Base-by-base conservation (phyloP, 2,888 invertebrate genomes). In the Aphelenchoides bicaudatus region DNA sequence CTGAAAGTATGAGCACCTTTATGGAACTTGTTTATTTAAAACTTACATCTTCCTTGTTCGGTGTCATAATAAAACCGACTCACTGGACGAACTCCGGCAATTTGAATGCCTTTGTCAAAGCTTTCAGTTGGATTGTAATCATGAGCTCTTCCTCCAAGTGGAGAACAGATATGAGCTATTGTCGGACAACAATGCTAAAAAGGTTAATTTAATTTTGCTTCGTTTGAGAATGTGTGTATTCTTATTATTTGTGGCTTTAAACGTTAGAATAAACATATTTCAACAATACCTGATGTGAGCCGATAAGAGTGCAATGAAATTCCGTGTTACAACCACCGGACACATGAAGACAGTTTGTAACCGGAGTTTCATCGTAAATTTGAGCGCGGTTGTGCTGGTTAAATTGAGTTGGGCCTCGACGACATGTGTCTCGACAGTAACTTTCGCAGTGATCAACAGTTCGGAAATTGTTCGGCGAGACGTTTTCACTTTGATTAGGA, bases 391-490 rank as follows among this genome's bases (percentile, higher is more conserved):
- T 67, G 60, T 10, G 60, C 43, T 51, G 65, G 10, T 37, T 59
- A 49, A 66, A 75, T 52, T 75, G 73, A 10, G 61, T 65, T 1
- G 65, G 59, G 5, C 74, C 74, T 16, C 74, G 64, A 6, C 67
- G 61, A 49, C 74, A 75, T 0, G 71, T 73, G 57, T 72, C 73
- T 51, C 71, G 60, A 50, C 73, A 74, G 46, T 70, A 74, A 10
- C 65, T 65, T 50, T 74, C 74, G 53, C 74, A 74, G 46, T 74
- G 74, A 48, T 74, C 74, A 16, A 68, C 66, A 1, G 74, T 72
- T 6, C 68, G 57, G 63, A 74, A 74, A 50, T 75, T 75, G 59
- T 75, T 75, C 10, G 75, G 74, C 2, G 73, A 74, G 1, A 72
- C 74, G 23, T 66, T 65, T 6, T 68, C 69, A 39, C 67, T 66